Evolutionary conservation across 2,888 invertebrate species (phyloP), one percentile per base, ranked within the genome.

Genomic region (Caenorhabditis uteleia): DNA sequence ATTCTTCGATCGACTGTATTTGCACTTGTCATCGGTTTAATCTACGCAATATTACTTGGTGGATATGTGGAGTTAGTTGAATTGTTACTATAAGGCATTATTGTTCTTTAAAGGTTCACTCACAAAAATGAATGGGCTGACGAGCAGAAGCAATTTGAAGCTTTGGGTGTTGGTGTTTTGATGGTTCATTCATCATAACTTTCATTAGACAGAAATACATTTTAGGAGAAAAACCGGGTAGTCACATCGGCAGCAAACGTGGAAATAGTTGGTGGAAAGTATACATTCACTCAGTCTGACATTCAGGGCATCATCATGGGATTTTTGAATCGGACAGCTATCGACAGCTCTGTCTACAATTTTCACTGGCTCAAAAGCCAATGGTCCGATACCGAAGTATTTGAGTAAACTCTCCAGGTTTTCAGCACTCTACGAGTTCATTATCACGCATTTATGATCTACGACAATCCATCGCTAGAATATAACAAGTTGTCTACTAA

Each of bases 291-390:
- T 4, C 23, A 21, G 5, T 16, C 21, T 14, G 25, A 40, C 5
- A n/a, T 40, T 21, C 3, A 7, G 4, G 43, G 43, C 5, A 29
- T 43, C 21, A 20, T 23, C 16, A 21, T 10, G 6, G 16, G 12
- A 3, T 43, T 43, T 27, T 10, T 43, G 18, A 43, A 43, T 18
- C 14, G 29, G 14, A 43, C 43, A 2, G 29, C 27, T 6, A 16
- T 43, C 5, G 21, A 43, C n/a, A 27, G 27, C 14, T 27, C 27
- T 14, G 14, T 10, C 18, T 43, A 20, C 21, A 16, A 8, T 3
- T 43, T 43, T 43, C n/a, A 26, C 8, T 43, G 43, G 43, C 26
- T n/a, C 18, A 43, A 29, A 29, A 29, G n/a, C 29, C 6, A 26
- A 7, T 25, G 25, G 43, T 43, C 5, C 16, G 4, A n/a, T 38